Percentiles rank a stretch among this genome's conserved stretches.
Conservation (phyloP, 2,797 vertebrate genomes). For the Acomys russatus region DNA sequence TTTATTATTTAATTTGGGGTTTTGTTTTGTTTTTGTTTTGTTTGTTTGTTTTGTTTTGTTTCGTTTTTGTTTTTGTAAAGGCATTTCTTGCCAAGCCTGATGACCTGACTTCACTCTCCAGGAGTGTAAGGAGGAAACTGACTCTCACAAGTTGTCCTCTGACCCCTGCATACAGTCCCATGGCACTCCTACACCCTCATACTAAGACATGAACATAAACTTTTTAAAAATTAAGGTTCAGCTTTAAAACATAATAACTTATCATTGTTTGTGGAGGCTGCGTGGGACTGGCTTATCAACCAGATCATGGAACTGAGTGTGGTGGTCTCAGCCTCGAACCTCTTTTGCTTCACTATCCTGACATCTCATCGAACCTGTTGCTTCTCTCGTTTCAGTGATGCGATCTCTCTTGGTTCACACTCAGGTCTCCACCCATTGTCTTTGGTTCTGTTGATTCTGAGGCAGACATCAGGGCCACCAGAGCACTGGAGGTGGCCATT, state of each 20-base stretch:
- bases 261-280: not conserved
- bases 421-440: not conserved
- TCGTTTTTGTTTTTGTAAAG: not conserved
- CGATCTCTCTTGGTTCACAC: not conserved
- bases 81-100: not conserved
- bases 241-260: not conserved
- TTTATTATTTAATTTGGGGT: not conserved
- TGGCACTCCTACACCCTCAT: no score
- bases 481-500: not conserved
- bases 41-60: no score
- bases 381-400: not conserved
- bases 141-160: not conserved
- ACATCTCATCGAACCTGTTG: not conserved
- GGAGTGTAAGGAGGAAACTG: not conserved
- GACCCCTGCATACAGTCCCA: not conserved
- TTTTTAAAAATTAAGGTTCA: not conserved
- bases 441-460: not conserved
- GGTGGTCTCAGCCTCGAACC: not conserved
- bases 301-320: not conserved
- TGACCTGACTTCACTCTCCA: not conserved
- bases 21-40: no score
- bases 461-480: not conserved
- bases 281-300: not conserved
- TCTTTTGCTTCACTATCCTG: not conserved
- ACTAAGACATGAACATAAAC: not conserved